phyloP scores from a whole-genome alignment of 1,140 invertebrate genomes.

The silkworm (Bombyx mori) region ASM3026992v2 NC_085116.1:7766001-7766500 shows the following conservation, averaged over 20 bases:
- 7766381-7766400: slow-evolving; percentile 53
- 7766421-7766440: slow-evolving; percentile 53
- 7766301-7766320: slow-evolving; percentile 36
- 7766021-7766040: too few species aligned
- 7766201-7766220: too few species aligned
- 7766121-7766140: too few species aligned
- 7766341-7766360: slow-evolving; percentile 60
- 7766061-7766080: too few species aligned
- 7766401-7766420: slow-evolving; percentile 58
- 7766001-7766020: too few species aligned
- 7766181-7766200: too few species aligned
- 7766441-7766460: slow-evolving; percentile 20
- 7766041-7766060: too few species aligned
- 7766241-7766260: slow-evolving; percentile 11
- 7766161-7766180: too few species aligned
- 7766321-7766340: slow-evolving; percentile 55
- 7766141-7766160: too few species aligned
- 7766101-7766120: too few species aligned
- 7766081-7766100: too few species aligned
- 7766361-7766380: slow-evolving; percentile 63
- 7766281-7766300: slow-evolving; percentile 42
- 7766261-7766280: slow-evolving; percentile 27
- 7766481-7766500: neutral
- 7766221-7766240: slow-evolving; percentile 7
- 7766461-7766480: neutral